Evolutionary conservation across 2,888 invertebrate species (phyloP), one percentile per base, ranked within the genome.

Genomic region (Mythimna ferrago): DNA sequence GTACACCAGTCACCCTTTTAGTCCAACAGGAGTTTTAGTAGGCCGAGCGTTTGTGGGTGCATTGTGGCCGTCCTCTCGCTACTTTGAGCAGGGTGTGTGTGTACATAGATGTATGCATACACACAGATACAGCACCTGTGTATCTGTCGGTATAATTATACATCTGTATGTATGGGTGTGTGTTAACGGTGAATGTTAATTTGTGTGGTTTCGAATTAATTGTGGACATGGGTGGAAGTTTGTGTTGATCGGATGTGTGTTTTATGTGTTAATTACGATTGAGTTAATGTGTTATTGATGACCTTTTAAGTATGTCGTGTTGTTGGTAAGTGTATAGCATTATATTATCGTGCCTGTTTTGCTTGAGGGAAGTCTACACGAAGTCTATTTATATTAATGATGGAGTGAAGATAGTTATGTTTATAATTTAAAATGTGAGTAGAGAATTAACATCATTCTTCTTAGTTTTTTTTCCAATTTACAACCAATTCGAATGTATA

Each of bases 1-100:
- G 83, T 82, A 84, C 71, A 79, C 81, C 82, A 85, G 87, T 86
- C 86, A 83, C 89, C 68, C 88, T 91, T 92, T 91, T 90, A 90
- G 86, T 85, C 81, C 82, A 78, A 85, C 88, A 86, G 80, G 81
- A 86, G 88, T 89, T 90, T 90, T 84, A 84, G 87, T 88, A 88
- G 88, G 86, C 83, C 85, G 86, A 82, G 80, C 85, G 78, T 84
- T 81, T 86, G 85, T 70, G 83, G 82, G 71, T 76, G 57, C 77
- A 73, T 77, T 80, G 77, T 76, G 73, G 75, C 78, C 19, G 53
- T 71, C 57, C 71, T 74, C 60, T 63, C 63, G 86, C 68, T 79
- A 62, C 73, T 38, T 16, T 73, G 64, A 32, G 60, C 62, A 62
- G 57, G 14, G 26, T 57, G 44, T 63, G 26, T 41, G 19, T 16